Percentiles rank a stretch among this genome's conserved stretches.
These are phyloP conservation scores for Dryoscopus gambensis DNA, from an alignment of 2,113 vertebrate genomes.

Conservation along the genomic window DNA sequence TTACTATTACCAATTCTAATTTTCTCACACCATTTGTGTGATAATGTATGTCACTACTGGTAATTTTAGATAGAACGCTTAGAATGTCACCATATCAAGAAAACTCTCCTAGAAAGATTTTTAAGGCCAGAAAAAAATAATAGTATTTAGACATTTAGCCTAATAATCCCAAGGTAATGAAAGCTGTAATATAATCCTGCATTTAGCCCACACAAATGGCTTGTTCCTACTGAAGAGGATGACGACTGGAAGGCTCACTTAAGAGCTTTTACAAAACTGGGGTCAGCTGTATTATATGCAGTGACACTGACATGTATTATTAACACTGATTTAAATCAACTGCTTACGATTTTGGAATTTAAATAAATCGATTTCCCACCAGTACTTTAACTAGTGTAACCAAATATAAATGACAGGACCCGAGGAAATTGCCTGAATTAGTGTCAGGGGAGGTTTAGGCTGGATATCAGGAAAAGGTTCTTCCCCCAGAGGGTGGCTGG, in stretches of 20 bases:
- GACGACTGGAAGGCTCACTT: background rate
- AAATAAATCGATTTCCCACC: background rate
- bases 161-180: background rate
- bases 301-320: accelerated
- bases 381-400: background rate
- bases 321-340: background rate
- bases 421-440: accelerated
- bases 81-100: background rate
- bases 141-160: background rate
- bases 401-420: background rate
- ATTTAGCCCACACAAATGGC: background rate
- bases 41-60: background rate
- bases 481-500: background rate
- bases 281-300: background rate
- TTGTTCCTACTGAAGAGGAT: background rate
- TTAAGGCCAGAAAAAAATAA: background rate
- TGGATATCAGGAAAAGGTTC: background rate
- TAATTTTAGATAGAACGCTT: background rate
- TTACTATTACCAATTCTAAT: background rate
- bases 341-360: background rate
- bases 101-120: background rate
- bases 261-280: background rate
- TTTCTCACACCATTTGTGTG: background rate
- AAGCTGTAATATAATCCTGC: background rate
- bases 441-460: background rate